These are phyloP conservation scores for Chiloscyllium punctatum DNA, from an alignment of 2,797 vertebrate species.

Conservation along the genomic window DNA sequence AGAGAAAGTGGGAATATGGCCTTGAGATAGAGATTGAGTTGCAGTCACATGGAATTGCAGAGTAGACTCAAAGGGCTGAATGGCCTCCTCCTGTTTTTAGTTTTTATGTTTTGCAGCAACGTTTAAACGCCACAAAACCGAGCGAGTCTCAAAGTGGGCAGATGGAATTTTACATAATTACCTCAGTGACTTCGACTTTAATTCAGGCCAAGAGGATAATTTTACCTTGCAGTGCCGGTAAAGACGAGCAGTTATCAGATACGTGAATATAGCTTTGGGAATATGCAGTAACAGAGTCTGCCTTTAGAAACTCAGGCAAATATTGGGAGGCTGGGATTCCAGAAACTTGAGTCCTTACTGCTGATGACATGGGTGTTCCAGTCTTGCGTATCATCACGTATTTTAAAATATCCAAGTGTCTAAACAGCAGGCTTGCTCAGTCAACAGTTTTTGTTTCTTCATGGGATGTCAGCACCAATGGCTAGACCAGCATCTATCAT, in stretches of 20 bases:
- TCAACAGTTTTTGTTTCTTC: background rate
- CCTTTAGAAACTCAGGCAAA: too few relatives aligned
- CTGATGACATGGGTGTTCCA: background rate
- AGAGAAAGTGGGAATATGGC: too few relatives aligned
- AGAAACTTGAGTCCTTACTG: background rate
- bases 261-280: too few relatives aligned
- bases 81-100: too few relatives aligned
- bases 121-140: background rate
- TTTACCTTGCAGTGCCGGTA: background rate
- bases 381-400: background rate
- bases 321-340: background rate
- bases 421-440: too few relatives aligned
- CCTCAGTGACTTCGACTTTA: background rate
- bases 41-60: too few relatives aligned
- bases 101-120: background rate
- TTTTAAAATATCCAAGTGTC: background rate
- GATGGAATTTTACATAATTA: background rate
- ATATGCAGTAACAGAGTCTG: too few relatives aligned
- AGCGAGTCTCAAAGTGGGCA: background rate
- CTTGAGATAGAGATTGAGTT: too few relatives aligned
- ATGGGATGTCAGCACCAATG: background rate
- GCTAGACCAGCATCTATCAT: background rate
- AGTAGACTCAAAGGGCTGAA: too few relatives aligned
- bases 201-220: background rate
- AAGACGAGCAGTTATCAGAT: too few relatives aligned